Base-by-base conservation (phyloP, 35 echinoderm and acorn worm species). In the Stichopus chloronotus region DNA sequence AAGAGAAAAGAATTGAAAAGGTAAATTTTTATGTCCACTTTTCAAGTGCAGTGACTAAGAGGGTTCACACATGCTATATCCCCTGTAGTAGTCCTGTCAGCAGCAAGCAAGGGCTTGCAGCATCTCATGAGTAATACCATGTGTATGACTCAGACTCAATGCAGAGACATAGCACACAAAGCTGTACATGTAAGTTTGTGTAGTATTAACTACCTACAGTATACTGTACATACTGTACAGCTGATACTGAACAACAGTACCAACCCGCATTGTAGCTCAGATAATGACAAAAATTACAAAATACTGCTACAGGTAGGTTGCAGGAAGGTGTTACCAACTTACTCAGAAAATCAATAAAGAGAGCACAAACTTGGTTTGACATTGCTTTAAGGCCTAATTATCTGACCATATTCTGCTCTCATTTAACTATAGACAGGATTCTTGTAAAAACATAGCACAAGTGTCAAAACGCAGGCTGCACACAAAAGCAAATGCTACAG, bases 351-450 rank as follows among this genome's bases (percentile, higher is more conserved):
- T 65, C 61, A 65, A 65, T 65, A 65, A 65, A 11, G 19, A 65
- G 61, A 65, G 61, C 61, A 65, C 61, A 65, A 65, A 65, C 61
- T 65, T 65, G 61, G 61, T 65, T 65, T 65, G 61, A 65, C 61
- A 65, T 65, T 65, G 61, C 61, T 65, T 65, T 65, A 14, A 65
- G 61, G 61, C 61, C 61, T 19, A 65, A 19, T 65, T 65, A 65
- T 43, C 30, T 43, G 30, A 43, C 30, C 30, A 43, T 43, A 43
- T 43, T 43, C 30, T 43, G 30, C 30, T 43, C 30, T 43, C 30
- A 43, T 43, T 43, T 43, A 43, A 43, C 30, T 43, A 43, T 43
- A 43, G 30, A 43, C 30, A 43, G 30, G 30, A 43, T 43, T 43
- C 30, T 43, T 43, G 30, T 43, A 43, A 43, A 43, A 3, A 43